Evolutionary conservation across 92 coral and sea anemone genomes (phyloP), one percentile per base, ranked within the genome.

Genomic region (Umimayanthus chanpuru): DNA sequence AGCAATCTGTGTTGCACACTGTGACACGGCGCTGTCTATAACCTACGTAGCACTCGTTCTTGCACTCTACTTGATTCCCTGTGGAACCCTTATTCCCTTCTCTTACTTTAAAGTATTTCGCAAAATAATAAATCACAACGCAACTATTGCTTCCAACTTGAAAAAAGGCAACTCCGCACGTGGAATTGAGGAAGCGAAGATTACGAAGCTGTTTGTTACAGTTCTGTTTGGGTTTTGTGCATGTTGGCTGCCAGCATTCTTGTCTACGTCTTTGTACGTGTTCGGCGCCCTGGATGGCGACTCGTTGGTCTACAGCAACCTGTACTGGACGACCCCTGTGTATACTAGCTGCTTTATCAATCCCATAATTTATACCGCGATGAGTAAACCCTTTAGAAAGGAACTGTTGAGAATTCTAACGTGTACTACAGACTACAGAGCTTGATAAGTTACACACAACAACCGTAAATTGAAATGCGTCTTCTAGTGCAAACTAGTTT

Each of bases 1-100:
- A 78, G 82, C 82, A 25, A 78, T 78, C 16, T 78, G 82, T 49
- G 82, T 78, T 49, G 82, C 82, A 10, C 82, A 78, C 66, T 78
- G 82, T 49, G 39, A 78, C 56, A 78, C 36, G 15, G 32, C 49
- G 32, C 36, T 9, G 15, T 78, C 82, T 11, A 28, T 78, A 50
- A 25, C 36, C 49, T 78, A 78, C 28, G 82, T 78, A 5, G 56
- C 82, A 14, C 2, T 78, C 2, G 39, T 78, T 23, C 82, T 78
- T 11, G 65, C 82, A 49, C 61, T 78, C 5, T 78, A 78, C 20
- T 41, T 78, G 21, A 49, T 78, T 78, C 64, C 82, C 7, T 78
- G 82, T 11, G 58, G 64, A 50, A 78, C 82, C 25, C 36, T 78
- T 25, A 78, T 78, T 29, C 82, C 66, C 23, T 78, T n/a, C 2